Evolutionary conservation across 2,797 vertebrate genomes (phyloP), one percentile per base, ranked within the genome.

Genomic region (Brotogeris chrysoptera): DNA sequence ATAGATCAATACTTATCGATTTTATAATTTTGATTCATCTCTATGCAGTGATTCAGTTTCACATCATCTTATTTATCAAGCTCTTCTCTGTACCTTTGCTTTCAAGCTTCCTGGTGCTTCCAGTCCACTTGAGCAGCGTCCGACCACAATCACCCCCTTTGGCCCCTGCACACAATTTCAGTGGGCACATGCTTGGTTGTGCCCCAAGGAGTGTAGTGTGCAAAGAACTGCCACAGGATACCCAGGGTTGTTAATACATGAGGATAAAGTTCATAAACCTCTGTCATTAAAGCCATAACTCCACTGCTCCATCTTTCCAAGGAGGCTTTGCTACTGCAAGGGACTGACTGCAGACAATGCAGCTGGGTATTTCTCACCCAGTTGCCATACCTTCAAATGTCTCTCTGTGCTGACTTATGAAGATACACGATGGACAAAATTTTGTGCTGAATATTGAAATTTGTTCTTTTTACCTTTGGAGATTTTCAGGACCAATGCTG

Each of bases 21-120:
- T 96, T 95, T 96, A 93, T 97, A 97, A 97, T 97, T 96, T 96
- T 97, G 94, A 97, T 94, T 95, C 93, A 97, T 94, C 92, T 92
- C 79, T 68, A 49, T 71, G 71, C 88, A 95, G 80, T 70, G 87
- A 76, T 96, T 87, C 80, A 52, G 86, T 89, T 95, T 90, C 92
- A 79, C 81, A 87, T 77, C 63, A 77, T 60, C 91, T 92, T 96
- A 96, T 97, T 97, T 93, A 93, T 97, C 95, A 96, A 89, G 52
- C 46, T 92, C 68, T 81, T 90, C 70, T 79, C 73, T 4, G 1
- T 19, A 52, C 53, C 70, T 92, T 71, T 84, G 60, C 64, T 83
- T 86, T 68, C 71, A 80, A 81, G 84, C 57, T 61, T 74, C 66
- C 64, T 21, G 2, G 24, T 0, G 3, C 59, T 87, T 34, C 59